Conservation (phyloP, 2,888 invertebrate species). For the Hartigia nigra region DNA sequence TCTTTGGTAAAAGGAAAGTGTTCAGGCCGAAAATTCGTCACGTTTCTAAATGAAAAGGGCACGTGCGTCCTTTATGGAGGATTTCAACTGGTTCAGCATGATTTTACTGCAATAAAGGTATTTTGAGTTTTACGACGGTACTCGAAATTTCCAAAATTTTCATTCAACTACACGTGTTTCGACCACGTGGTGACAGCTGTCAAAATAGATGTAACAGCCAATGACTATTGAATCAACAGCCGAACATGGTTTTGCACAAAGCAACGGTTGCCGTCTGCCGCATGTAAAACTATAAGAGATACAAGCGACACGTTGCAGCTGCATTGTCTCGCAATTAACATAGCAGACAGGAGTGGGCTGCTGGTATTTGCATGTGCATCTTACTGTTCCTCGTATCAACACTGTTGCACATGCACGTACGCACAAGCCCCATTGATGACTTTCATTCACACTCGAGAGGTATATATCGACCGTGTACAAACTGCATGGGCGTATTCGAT, state of each 20-base stretch:
- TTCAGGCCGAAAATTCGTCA: neutral
- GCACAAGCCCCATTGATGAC: conserved; percentile 42
- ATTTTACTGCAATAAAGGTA: neutral
- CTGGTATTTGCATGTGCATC: neutral
- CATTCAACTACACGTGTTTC: neutral
- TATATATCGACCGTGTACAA: conserved; percentile 29
- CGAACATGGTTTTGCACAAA: neutral
- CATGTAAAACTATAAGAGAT: neutral
- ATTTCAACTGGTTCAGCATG: conserved; percentile 11
- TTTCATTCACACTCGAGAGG: conserved; percentile 40
- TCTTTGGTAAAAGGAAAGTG: neutral
- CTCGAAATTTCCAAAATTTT: neutral
- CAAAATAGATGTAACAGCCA: neutral
- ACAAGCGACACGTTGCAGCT: neutral
- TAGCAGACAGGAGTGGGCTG: conserved; percentile 34
- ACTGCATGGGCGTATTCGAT: conserved; percentile 35
- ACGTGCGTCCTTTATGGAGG: conserved; percentile 15
- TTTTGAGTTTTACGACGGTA: neutral
- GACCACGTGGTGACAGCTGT: neutral
- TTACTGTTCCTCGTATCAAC: neutral
- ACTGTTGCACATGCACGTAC: conserved; percentile 15
- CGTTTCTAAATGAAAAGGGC: conserved; percentile 20
- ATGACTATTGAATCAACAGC: neutral
- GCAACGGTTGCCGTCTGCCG: neutral
- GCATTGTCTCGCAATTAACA: conserved; percentile 28